Evolutionary conservation across 1,140 invertebrate species (phyloP), one percentile per base, ranked within the genome.

Genomic region (Branchinecta lindahli): DNA sequence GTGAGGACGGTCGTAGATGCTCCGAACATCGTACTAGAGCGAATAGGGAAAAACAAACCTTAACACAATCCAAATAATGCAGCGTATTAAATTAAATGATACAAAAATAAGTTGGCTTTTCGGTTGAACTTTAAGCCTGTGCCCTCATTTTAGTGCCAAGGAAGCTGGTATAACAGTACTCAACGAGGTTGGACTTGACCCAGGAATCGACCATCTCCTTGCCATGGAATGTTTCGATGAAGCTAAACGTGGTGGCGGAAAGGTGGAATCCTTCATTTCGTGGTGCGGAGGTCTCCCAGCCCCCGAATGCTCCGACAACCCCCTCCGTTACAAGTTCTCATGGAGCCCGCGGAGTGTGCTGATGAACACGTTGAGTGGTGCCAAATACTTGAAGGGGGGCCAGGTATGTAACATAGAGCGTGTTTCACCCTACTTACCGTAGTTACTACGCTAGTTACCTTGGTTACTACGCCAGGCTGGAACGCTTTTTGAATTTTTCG

Each of bases 211-310:
- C 79, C 97, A 99, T 80, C 83, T 99, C 66, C 78, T 99, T 67
- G 97, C 97, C 0, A 85, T 98, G 79, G 94, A 99, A 78, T 96
- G 92, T 77, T 96, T 99, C 73, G 93, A 98, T 77, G 88, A 96
- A 74, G 85, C 86, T 78, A 90, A 85, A 78, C 84, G 82, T 79
- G 87, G 81, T 79, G 95, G 81, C 79, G 85, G 90, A 21, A 87
- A 90, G 76, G 85, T 97, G 0, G 92, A 91, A 67, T 96, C 94
- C 2, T 99, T 98, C 78, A 85, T 96, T 0, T 97, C 94, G 0
- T 99, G 92, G 80, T 99, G 96, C 77, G 97, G 97, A 70, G 97
- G 88, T 76, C 78, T 86, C 47, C 85, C 85, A 47, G 83, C 84
- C 3, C 95, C 96, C 0, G 95, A 98, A 81, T 88, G 86, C 75